Evolutionary conservation across 35 echinoderm and acorn worm genomes (phyloP).

Genomic region (Chiridota heheva): DNA sequence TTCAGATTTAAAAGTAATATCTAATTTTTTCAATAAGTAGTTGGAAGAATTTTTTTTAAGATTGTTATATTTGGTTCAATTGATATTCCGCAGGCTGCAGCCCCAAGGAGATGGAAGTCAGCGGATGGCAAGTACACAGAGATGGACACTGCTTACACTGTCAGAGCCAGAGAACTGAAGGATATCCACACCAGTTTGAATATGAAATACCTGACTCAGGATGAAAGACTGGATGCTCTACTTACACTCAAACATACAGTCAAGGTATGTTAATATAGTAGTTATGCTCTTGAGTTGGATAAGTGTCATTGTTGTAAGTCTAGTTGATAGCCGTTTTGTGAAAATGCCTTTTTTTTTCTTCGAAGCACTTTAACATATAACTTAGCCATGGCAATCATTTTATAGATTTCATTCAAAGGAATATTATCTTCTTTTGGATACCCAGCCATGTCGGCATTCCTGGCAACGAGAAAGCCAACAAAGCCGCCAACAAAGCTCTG

Average conservation of each 20-base stretch:
- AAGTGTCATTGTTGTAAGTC: no score
- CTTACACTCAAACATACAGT: slow-evolving; percentile 99
- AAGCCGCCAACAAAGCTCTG: no score
- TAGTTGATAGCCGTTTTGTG: no score
- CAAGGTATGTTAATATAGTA: slow-evolving; percentile 84
- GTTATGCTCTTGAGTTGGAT: background rate
- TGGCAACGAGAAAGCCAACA: no score
- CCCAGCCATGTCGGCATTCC: no score
- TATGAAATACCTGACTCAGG: slow-evolving; percentile 94
- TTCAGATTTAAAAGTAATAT: no score
- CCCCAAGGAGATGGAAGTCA: slow-evolving; percentile 81
- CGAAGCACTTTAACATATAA: no score
- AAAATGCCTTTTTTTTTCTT: no score
- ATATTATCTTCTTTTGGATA: no score
- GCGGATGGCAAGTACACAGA: slow-evolving; percentile 91
- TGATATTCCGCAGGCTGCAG: slow-evolving; percentile 63
- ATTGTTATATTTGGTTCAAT: background rate
- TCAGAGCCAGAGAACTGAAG: slow-evolving; percentile 78
- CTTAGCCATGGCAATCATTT: no score
- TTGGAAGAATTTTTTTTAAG: background rate
- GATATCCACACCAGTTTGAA: slow-evolving; percentile 92
- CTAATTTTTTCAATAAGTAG: background rate
- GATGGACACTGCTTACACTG: slow-evolving; percentile 97
- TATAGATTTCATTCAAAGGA: no score
- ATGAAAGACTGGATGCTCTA: slow-evolving; percentile 91